Evolutionary conservation across 2,797 vertebrate genomes (phyloP).

Genomic region (Limnodromus scolopaceus): DNA sequence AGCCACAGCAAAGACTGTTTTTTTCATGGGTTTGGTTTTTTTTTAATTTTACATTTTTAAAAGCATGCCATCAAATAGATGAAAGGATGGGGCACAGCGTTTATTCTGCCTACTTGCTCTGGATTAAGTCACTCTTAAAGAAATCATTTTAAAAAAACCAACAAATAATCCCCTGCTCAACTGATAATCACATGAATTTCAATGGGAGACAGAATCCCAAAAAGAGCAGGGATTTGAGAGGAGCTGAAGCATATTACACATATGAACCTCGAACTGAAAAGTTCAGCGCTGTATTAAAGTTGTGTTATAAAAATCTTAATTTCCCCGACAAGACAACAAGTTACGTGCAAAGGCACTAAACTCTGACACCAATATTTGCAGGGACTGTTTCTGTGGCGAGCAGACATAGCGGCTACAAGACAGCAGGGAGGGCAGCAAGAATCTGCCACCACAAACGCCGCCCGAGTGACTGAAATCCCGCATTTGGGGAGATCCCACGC

Average conservation of each 20-base stretch:
- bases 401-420: not conserved
- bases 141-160: not conserved
- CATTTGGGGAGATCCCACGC: not conserved
- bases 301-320: too few species aligned
- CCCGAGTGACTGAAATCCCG: not conserved
- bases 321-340: too few species aligned
- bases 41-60: not conserved
- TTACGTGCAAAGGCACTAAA: not conserved
- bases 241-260: not conserved
- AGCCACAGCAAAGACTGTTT: not conserved
- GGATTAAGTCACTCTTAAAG: not conserved
- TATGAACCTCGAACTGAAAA: not conserved
- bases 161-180: not conserved
- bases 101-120: not conserved
- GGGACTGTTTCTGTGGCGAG: not conserved
- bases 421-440: not conserved
- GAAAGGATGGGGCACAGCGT: not conserved
- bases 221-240: not conserved
- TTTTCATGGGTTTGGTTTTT: fast-evolving
- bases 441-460: not conserved
- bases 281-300: not conserved
- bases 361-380: not conserved
- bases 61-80: not conserved
- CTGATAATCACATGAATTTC: not conserved
- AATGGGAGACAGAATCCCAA: not conserved